Conservation (phyloP, 2,888 invertebrate species). For the Drosophila engyochracea region DNA sequence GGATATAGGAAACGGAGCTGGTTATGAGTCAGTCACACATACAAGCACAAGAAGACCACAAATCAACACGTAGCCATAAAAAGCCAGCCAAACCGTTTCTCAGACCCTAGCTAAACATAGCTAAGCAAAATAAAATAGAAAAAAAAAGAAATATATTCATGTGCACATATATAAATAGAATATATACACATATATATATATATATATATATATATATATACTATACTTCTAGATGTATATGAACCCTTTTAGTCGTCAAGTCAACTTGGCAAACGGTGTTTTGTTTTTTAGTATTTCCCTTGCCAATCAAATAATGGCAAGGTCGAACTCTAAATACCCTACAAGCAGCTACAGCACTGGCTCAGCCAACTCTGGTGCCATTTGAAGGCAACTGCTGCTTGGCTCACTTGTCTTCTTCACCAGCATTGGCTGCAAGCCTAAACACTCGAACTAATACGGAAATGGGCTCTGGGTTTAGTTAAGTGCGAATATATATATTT, state of each 20-base stretch:
- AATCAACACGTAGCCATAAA: constrained; percentile 68
- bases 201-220: not conserved
- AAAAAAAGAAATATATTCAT: not conserved
- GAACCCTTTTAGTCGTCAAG: constrained; percentile 50
- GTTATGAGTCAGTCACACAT: constrained; percentile 45
- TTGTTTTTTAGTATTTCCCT: constrained; percentile 22
- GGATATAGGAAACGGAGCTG: constrained; percentile 47
- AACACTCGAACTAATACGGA: constrained; percentile 40
- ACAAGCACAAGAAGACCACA: constrained; percentile 31
- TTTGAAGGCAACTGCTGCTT: not conserved
- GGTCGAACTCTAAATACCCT: constrained; percentile 18
- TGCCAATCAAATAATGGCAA: constrained; percentile 7
- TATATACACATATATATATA: too few relatives aligned
- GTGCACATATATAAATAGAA: not conserved
- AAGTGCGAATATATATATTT: not conserved
- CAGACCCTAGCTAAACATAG: constrained; percentile 37
- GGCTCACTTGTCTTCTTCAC: not conserved
- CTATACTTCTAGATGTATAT: constrained; percentile 6
- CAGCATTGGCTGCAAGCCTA: constrained; percentile 1
- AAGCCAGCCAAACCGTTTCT: constrained; percentile 30
- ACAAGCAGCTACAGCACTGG: not conserved
- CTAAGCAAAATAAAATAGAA: constrained; percentile 8
- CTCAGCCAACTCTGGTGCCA: not conserved
- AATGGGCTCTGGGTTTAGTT: constrained; percentile 33
- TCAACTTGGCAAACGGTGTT: constrained; percentile 24